Percentiles rank a stretch among this genome's conserved stretches.
Conservation (phyloP, 2,888 invertebrate genomes). For the Oscheius sp. region DNA sequence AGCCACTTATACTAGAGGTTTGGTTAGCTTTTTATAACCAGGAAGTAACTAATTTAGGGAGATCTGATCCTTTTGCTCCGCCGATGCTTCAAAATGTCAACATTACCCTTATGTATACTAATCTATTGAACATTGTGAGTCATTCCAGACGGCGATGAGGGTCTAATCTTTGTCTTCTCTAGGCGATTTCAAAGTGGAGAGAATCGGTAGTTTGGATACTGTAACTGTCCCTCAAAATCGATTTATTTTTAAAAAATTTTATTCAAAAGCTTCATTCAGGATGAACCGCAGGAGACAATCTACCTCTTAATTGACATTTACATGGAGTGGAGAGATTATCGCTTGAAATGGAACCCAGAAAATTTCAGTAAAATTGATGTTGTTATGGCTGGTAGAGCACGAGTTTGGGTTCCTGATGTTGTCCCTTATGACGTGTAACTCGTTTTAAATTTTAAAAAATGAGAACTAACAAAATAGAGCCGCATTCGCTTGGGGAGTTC, state of each 20-base stretch:
- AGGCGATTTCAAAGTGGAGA: too few relatives aligned
- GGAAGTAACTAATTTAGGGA: neutral
- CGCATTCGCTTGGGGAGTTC: conserved; percentile 6
- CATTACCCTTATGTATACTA: conserved; percentile 20
- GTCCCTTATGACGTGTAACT: conserved; percentile 8
- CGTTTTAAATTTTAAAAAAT: neutral
- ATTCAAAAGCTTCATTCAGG: neutral
- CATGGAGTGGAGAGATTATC: conserved; percentile 12
- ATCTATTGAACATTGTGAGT: conserved; percentile 17
- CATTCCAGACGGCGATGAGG: too few relatives aligned
- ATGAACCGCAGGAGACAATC: conserved; percentile 14
- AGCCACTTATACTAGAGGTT: conserved; percentile 20
- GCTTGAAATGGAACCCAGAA: conserved; percentile 4
- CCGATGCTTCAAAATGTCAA: conserved; percentile 3
- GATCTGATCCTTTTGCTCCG: neutral
- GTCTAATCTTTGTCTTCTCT: too few relatives aligned
- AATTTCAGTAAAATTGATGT: conserved; percentile 1
- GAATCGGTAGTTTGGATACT: too few relatives aligned
- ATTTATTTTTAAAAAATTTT: too few relatives aligned
- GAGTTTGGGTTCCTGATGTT: conserved; percentile 24
- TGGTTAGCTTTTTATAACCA: neutral
- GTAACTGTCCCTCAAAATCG: too few relatives aligned
- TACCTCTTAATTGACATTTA: conserved; percentile 1
- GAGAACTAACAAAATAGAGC: neutral
- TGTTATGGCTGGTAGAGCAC: neutral